These are phyloP conservation scores for Periphyllus acericola DNA, from an alignment of 2,888 invertebrate genomes.

Conservation along the genomic window DNA sequence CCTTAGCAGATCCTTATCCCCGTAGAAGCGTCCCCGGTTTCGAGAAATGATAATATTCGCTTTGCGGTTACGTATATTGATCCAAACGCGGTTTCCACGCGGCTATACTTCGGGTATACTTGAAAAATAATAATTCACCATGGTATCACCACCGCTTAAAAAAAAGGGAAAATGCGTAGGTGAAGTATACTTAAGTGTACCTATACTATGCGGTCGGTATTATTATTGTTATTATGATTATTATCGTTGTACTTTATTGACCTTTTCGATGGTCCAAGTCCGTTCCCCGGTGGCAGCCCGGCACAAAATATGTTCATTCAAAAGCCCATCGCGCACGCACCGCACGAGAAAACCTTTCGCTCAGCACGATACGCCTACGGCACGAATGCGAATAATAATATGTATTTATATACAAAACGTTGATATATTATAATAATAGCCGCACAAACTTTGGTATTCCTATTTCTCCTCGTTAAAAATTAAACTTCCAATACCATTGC, in stretches of 20 bases:
- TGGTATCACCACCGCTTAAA: no score
- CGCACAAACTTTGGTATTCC: neutral
- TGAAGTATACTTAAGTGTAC: no score
- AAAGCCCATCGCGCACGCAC: neutral
- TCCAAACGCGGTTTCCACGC: no score
- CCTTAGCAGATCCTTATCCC: no score
- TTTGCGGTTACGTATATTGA: no score
- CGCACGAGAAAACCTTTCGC: neutral
- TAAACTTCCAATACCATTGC: neutral
- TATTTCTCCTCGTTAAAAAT: neutral
- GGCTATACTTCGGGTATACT: no score
- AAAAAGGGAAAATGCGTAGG: no score
- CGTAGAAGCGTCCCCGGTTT: no score
- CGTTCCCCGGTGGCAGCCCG: neutral
- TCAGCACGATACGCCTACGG: no score
- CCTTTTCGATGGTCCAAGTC: neutral
- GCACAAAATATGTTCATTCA: neutral
- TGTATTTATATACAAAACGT: neutral
- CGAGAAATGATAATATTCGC: no score
- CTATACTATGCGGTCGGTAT: no score
- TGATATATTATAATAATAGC: constrained; percentile 6
- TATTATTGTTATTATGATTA: neutral
- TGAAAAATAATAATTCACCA: no score
- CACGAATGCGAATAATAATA: neutral
- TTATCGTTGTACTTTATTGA: constrained; percentile 5